Conservation (phyloP, 1,140 invertebrate species). For the silkworm (Bombyx mori) region ASM3026992v2 NC_085121.1:11861001-11861500, state of each 20-base stretch:
- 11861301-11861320: slow-evolving; percentile 90
- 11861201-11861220: slow-evolving; percentile 89
- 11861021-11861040: slow-evolving; percentile 57
- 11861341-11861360: slow-evolving; percentile 85
- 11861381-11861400: slow-evolving; percentile 72
- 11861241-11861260: slow-evolving; percentile 88
- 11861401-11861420: slow-evolving; percentile 12
- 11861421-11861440: not conserved
- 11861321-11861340: slow-evolving; percentile 90
- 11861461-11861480: no score
- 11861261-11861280: slow-evolving; percentile 84
- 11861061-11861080: slow-evolving; percentile 45
- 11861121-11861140: slow-evolving; percentile 67
- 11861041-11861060: slow-evolving; percentile 60
- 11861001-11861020: slow-evolving; percentile 48
- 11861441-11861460: not conserved
- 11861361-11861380: slow-evolving; percentile 71
- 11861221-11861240: slow-evolving; percentile 92
- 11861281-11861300: slow-evolving; percentile 87
- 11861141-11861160: slow-evolving; percentile 60
- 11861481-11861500: not conserved
- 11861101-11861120: slow-evolving; percentile 52
- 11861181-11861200: slow-evolving; percentile 76
- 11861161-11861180: slow-evolving; percentile 54
- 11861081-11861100: slow-evolving; percentile 54